Base-by-base conservation (phyloP, 2,113 vertebrate genomes). In the Cheilinus undulatus region DNA sequence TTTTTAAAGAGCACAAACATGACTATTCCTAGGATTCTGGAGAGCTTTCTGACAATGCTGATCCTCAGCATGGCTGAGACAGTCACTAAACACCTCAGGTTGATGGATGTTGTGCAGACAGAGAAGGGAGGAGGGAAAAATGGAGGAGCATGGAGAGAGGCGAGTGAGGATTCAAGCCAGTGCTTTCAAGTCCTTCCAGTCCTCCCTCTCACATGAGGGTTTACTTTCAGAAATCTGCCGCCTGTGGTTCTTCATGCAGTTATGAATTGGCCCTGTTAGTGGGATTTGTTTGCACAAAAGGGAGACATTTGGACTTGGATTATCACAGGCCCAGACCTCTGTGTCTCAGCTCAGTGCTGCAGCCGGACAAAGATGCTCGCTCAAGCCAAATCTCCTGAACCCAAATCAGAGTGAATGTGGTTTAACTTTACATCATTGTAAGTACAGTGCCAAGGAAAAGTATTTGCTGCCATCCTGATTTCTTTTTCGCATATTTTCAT, bases 121-220 rank as follows among this genome's bases (percentile, higher is more conserved):
- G 20, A 28, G 28, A 50, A 24, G 42, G 11, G 20, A 17, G 8
- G 69, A 27, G 22, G 70, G 58, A 38, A 54, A 60, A 66, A 49
- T 53, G 8, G 34, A 73, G 67, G 30, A 17, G 23, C 68, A 68
- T 6, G 11, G 58, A 49, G 57, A 32, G 49, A 57, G 9, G 23
- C 3, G n/a, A 79, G 20, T 1, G 42, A 78, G 77, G 73, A 73
- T 28, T 24, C 46, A 10, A 83, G 86, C 79, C 70, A 71, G 60
- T 48, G 56, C 83, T 91, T 92, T 91, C 73, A 91, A 86, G 82
- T 90, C 72, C 72, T 79, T 88, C 80, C 90, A 92, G 84, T 51
- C 63, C 78, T 76, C 38, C 49, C 36, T 27, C 69, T 48, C 75
- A 49, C 51, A 77, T 40, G 36, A 63, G 79, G 64, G 58, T 78